A percentile compares a stretch with the other conserved stretches of the same genome.
These are phyloP conservation scores for Capitulum mitella DNA, from an alignment of 2,888 invertebrate genomes.

Conservation along the genomic window DNA sequence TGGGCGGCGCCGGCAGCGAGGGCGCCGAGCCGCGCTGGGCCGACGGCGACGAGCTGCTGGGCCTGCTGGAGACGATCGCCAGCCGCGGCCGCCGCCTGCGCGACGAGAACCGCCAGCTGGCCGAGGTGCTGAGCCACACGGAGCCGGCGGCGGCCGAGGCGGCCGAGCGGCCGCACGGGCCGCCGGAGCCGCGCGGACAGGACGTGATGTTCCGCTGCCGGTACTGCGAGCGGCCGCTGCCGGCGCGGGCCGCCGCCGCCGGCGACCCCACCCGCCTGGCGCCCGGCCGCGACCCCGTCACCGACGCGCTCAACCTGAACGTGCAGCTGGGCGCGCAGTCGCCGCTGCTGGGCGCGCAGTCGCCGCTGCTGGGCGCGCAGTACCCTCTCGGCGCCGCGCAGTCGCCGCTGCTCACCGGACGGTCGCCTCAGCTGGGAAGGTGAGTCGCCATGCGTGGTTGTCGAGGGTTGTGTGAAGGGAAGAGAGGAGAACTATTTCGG, in stretches of 20 bases:
- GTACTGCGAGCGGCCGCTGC: not conserved
- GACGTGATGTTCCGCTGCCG: not conserved
- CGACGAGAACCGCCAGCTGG: not conserved
- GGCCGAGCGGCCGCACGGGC: not conserved
- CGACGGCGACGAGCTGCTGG: conserved; percentile 7
- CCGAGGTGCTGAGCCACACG: not conserved
- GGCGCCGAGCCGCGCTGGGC: not conserved
- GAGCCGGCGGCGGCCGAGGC: not conserved
- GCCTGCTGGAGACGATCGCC: not conserved
- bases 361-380: not conserved
- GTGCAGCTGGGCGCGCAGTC: not conserved
- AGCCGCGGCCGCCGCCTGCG: not conserved
- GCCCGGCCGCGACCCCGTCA: not conserved
- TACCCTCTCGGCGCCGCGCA: not conserved
- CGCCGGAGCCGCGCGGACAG: not conserved
- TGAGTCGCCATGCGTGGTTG: not conserved
- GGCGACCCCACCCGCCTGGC: too few relatives aligned
- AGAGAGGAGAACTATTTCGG: too few relatives aligned
- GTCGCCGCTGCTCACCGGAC: conserved; percentile 3
- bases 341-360: not conserved
- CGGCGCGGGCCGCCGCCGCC: not conserved
- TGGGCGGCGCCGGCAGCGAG: not conserved
- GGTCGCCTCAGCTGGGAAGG: not conserved
- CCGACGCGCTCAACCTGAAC: conserved; percentile 3
- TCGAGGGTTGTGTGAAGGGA: too few relatives aligned